These are phyloP conservation scores for Ptychadena robeensis DNA, from an alignment of 2,797 vertebrate species.

Conservation along the genomic window DNA sequence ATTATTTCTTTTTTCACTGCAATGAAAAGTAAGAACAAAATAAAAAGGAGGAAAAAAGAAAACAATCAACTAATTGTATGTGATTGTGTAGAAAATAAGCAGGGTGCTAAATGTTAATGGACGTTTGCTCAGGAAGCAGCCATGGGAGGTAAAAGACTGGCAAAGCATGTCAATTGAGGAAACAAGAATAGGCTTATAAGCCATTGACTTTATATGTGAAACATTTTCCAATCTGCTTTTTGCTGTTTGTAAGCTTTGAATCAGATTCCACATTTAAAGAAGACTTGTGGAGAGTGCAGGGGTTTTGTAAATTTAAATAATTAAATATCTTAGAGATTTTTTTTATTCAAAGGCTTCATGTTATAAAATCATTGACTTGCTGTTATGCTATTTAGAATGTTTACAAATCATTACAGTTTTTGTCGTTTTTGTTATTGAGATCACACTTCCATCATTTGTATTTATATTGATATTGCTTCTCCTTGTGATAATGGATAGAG, in stretches of 20 bases:
- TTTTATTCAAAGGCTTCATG: too few relatives aligned
- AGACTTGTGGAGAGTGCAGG: too few relatives aligned
- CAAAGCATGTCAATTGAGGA: conserved; percentile 31
- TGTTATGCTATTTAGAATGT: too few relatives aligned
- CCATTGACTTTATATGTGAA: conserved; percentile 19
- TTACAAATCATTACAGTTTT: too few relatives aligned
- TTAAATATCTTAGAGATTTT: too few relatives aligned
- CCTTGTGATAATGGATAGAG: too few relatives aligned
- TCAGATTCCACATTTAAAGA: background rate
- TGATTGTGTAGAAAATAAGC: conserved; percentile 28
- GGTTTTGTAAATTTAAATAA: too few relatives aligned
- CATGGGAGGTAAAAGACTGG: conserved; percentile 30
- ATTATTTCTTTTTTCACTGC: conserved; percentile 21
- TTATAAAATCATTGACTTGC: too few relatives aligned
- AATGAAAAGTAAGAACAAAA: conserved; percentile 13
- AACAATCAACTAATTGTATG: conserved; percentile 35
- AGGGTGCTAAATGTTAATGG: conserved; percentile 47
- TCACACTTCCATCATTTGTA: too few relatives aligned
- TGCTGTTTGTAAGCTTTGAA: background rate
- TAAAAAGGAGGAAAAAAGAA: conserved; percentile 2
- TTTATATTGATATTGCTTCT: too few relatives aligned
- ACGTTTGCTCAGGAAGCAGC: conserved; percentile 18
- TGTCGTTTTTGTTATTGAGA: too few relatives aligned
- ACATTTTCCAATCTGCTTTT: background rate
- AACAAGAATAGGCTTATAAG: conserved; percentile 34